A percentile compares a stretch with the other conserved stretches of the same genome.
Evolutionary conservation across 2,113 vertebrate species (phyloP).

Genomic region (Carassius auratus): DNA sequence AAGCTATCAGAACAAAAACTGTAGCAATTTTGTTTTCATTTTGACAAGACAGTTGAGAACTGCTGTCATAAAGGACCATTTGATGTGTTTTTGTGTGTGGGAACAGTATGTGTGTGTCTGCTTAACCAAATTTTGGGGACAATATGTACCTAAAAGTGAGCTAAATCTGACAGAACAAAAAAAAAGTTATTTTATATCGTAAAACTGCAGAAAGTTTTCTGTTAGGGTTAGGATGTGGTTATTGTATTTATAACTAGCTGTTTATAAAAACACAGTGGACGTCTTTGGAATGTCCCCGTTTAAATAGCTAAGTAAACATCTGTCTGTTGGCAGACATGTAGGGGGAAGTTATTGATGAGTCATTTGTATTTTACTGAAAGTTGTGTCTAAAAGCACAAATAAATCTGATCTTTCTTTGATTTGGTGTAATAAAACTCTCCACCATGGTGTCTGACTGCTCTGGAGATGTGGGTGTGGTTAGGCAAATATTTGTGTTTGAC

Average conservation of each 20-base stretch:
- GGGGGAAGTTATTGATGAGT: neutral
- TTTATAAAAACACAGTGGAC: conserved; percentile 1
- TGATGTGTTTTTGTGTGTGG: neutral
- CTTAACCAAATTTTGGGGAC: neutral
- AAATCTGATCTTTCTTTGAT: conserved; percentile 15
- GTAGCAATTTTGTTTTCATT: neutral
- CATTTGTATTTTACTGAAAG: conserved; percentile 26
- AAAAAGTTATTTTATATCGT: neutral
- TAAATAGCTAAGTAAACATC: neutral
- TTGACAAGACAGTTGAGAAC: neutral
- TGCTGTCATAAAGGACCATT: neutral
- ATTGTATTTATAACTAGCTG: neutral
- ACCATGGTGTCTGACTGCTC: conserved; percentile 7
- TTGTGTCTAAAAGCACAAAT: conserved; percentile 14
- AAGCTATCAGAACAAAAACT: neutral
- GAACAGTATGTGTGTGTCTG: neutral
- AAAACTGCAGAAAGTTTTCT: neutral
- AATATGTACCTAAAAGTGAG: neutral
- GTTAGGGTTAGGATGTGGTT: neutral
- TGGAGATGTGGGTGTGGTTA: conserved; percentile 20
- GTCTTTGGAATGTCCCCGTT: neutral
- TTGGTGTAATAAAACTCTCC: conserved; percentile 23
- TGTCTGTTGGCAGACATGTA: neutral
- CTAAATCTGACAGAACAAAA: neutral
- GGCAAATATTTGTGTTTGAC: conserved; percentile 44